These are phyloP conservation scores for Lepidocyrtoides sp. DNA, from an alignment of 2,888 invertebrate species.

Conservation along the genomic window DNA sequence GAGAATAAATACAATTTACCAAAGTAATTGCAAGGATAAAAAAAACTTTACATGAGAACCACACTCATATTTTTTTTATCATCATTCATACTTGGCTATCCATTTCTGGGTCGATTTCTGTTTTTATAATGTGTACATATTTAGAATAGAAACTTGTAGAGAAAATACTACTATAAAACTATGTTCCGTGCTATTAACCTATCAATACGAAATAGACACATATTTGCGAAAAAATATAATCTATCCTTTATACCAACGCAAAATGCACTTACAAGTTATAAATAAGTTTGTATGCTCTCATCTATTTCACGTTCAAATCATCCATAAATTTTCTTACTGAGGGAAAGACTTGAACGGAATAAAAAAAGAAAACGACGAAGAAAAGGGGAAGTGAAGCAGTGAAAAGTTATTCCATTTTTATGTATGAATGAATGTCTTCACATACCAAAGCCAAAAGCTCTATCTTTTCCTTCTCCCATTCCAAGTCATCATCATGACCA, in stretches of 20 bases:
- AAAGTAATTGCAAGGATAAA: neutral
- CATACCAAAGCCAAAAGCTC: conserved; percentile 43
- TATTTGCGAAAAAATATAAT: too few species aligned
- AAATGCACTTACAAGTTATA: too few species aligned
- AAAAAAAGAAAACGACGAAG: conserved; percentile 34
- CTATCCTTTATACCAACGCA: too few species aligned
- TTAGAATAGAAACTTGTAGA: too few species aligned
- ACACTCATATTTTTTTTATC: neutral
- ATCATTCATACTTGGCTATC: neutral
- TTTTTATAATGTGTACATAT: too few species aligned
- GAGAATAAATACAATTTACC: conserved; percentile 25
- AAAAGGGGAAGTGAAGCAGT: conserved; percentile 45
- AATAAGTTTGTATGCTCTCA: neutral
- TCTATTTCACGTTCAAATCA: conserved; percentile 47
- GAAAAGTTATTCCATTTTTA: conserved; percentile 68
- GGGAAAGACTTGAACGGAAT: conserved; percentile 28
- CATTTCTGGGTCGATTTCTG: too few species aligned
- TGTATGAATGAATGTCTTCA: conserved; percentile 62
- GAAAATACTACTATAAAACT: too few species aligned
- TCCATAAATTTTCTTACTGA: conserved; percentile 31
- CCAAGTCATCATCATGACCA: conserved; percentile 75
- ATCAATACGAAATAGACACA: neutral
- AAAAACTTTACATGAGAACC: neutral
- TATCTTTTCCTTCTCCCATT: conserved; percentile 36
- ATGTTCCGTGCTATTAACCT: too few species aligned